Base-by-base conservation (phyloP, 2,888 invertebrate genomes). In the Synergus umbraculus region DNA sequence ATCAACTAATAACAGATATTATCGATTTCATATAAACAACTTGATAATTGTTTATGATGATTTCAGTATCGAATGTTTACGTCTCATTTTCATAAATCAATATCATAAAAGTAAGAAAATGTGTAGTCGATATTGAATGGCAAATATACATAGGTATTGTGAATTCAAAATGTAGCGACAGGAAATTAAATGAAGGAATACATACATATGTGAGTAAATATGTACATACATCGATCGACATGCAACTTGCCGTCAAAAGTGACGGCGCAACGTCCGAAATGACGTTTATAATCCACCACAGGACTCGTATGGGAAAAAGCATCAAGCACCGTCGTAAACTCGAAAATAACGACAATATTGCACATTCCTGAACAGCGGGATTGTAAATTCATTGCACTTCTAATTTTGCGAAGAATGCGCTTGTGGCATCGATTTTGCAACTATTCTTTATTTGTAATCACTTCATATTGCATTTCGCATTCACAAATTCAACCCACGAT, bases 271-370 rank as follows among this genome's bases (percentile, higher is more conserved):
- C n/a, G 73, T 73, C 37, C 54, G 4, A 73, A 73, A 73, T 73
- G 37, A 73, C 73, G 18, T 73, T 73, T 54, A 73, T 73, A 54
- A 73, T 54, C 49, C 0, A 54, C 46, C 69, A 9, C 69, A 29
- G n/a, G 15, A 10, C 37, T 69, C 29, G 29, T 69, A 49, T 29
- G 15, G 69, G 29, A 69, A 73, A 73, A 73, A 54, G 49, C 54
- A 73, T 73, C 54, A 73, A 37, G 10, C 37, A n/a, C 73, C 73
- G n/a, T 73, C 73, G 37, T 73, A 73, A 73, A 73, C 73, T 73
- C 54, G n/a, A 73, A 73, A 73, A 73, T 73, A 49, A 69, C 67
- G 67, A 73, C 49, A 73, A 73, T 73, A 73, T 73, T 73, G 73
- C 49, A 73, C 73, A 73, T 73, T 73, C 73, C 73, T 13, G 37